These are phyloP conservation scores for Rhopalosiphum maidis DNA, from an alignment of 1,140 invertebrate species.

Conservation along the genomic window DNA sequence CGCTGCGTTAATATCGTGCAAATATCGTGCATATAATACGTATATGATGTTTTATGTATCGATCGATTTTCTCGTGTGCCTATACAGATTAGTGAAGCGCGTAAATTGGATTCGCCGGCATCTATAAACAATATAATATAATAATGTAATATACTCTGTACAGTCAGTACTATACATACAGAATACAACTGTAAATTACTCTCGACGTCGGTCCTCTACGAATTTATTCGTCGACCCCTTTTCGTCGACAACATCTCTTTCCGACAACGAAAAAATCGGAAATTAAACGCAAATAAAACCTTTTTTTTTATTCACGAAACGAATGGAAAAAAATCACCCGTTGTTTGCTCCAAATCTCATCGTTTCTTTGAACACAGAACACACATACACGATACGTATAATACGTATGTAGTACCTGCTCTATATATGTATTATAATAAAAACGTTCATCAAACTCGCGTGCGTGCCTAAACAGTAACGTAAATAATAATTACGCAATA, in stretches of 20 bases:
- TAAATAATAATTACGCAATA: neutral
- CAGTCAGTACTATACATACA: neutral
- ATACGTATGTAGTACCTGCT: neutral
- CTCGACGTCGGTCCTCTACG: neutral
- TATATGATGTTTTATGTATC: neutral
- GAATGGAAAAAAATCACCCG: neutral
- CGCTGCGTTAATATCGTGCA: neutral
- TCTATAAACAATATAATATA: constrained; percentile 3
- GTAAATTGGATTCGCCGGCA: neutral
- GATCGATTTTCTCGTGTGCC: neutral
- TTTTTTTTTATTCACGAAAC: neutral
- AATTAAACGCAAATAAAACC: constrained; percentile 46
- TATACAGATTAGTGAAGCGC: neutral
- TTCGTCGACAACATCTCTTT: neutral
- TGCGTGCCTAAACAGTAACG: neutral
- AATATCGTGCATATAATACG: neutral
- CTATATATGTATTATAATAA: neutral
- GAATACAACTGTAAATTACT: neutral
- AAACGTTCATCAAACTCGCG: neutral
- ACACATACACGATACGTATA: neutral
- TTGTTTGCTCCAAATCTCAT: neutral
- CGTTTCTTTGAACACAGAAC: neutral
- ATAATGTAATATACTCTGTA: neutral
- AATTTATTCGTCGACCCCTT: neutral
- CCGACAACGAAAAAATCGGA: neutral